Evolutionary conservation across 2,888 invertebrate species (phyloP).

Genomic region (Chloromyia formosa): DNA sequence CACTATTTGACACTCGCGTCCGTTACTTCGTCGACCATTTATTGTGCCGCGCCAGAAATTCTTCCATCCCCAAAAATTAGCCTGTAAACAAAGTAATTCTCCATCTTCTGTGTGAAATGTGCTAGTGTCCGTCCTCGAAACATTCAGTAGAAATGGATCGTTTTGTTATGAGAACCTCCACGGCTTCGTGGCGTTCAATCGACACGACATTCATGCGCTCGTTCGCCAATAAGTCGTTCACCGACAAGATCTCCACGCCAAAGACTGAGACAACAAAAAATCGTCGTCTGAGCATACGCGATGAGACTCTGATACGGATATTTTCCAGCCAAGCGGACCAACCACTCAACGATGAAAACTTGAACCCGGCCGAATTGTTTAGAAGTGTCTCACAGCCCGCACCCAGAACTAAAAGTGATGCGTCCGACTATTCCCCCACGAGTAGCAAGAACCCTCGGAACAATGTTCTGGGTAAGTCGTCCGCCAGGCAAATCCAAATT

Average conservation of each 20-base stretch:
- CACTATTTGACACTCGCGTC: not conserved
- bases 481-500: not conserved
- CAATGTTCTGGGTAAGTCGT: not conserved
- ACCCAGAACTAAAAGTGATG: not conserved
- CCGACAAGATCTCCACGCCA: slow-evolving; percentile 51
- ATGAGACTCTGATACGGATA: slow-evolving; percentile 52
- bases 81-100: not conserved
- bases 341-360: slow-evolving; percentile 48
- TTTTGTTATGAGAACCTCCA: slow-evolving; percentile 53
- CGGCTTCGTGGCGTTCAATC: slow-evolving; percentile 56
- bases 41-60: not conserved
- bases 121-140: not conserved
- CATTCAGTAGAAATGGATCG: slow-evolving; percentile 54
- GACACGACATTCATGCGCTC: slow-evolving; percentile 51
- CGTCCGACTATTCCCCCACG: not conserved
- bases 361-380: slow-evolving; percentile 15
- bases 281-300: slow-evolving; percentile 52
- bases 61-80: not conserved
- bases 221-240: slow-evolving; percentile 51
- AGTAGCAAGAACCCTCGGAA: not conserved
- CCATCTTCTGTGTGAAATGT: not conserved
- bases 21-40: not conserved
- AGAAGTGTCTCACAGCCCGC: slow-evolving; percentile 19
- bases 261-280: slow-evolving; percentile 44
- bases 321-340: slow-evolving; percentile 52